A percentile compares a stretch with the other conserved stretches of the same genome.
These are phyloP conservation scores for Petrolisthes manimaculis DNA, from an alignment of 2,888 invertebrate genomes.

Conservation along the genomic window DNA sequence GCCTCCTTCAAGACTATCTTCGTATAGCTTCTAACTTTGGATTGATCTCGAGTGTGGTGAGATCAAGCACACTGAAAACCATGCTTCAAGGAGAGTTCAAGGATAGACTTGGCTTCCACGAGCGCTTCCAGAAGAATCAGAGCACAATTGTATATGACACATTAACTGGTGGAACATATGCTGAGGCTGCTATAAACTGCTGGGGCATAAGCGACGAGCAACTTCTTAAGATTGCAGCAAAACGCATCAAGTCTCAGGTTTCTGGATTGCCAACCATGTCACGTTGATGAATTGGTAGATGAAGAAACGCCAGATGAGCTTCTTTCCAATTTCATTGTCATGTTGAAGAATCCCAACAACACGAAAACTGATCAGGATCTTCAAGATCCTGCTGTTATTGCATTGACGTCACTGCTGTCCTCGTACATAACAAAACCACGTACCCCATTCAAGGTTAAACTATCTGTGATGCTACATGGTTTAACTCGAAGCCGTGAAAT, in stretches of 20 bases:
- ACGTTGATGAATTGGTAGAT: neutral
- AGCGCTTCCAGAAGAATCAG: slow-evolving; percentile 13
- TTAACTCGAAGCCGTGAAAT: slow-evolving; percentile 5
- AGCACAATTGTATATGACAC: neutral
- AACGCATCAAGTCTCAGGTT: neutral
- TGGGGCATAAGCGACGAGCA: neutral
- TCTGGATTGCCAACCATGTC: neutral
- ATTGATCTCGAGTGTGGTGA: neutral
- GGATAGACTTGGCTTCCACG: neutral
- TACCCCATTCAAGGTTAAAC: slow-evolving; percentile 10
- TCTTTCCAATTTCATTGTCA: neutral
- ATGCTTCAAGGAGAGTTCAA: slow-evolving; percentile 1
- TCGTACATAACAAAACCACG: neutral
- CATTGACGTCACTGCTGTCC: neutral
- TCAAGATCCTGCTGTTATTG: neutral
- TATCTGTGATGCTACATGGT: neutral
- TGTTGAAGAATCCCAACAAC: no score
- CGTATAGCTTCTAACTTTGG: neutral
- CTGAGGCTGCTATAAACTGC: neutral
- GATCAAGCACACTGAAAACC: neutral
- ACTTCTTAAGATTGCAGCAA: neutral
- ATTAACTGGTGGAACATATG: neutral
- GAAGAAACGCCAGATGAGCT: neutral
- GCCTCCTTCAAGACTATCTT: neutral
- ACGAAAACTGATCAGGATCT: neutral